Evolutionary conservation across 1,140 invertebrate genomes (phyloP).

Genomic region (Brachionus rotundiformis): DNA sequence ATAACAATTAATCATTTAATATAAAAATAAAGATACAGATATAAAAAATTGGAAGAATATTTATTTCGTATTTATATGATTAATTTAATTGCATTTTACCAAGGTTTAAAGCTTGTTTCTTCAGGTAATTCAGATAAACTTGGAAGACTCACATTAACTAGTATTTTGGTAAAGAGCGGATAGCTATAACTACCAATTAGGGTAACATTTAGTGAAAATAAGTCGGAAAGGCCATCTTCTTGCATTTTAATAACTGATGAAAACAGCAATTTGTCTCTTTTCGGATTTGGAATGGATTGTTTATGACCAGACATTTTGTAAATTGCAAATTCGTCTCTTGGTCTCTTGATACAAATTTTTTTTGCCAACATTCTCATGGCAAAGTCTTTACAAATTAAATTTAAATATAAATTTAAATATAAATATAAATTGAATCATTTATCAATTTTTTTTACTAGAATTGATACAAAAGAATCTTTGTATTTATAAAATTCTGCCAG

Average conservation of each 20-base stretch:
- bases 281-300: constrained; percentile 2
- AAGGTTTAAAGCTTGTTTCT: too few relatives aligned
- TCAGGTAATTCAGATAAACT: too few relatives aligned
- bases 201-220: background rate
- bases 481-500: too few relatives aligned
- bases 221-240: background rate
- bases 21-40: too few relatives aligned
- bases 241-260: constrained; percentile 33
- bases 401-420: too few relatives aligned
- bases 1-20: too few relatives aligned
- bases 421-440: too few relatives aligned
- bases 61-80: too few relatives aligned
- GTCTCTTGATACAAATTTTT: constrained; percentile 12
- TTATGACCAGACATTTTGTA: constrained; percentile 37
- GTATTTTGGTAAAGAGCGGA: constrained; percentile 13
- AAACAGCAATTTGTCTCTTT: background rate
- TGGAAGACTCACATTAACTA: constrained; percentile 3
- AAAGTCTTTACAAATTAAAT: background rate
- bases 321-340: background rate
- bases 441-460: too few relatives aligned
- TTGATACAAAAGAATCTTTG: too few relatives aligned
- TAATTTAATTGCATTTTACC: too few relatives aligned
- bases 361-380: constrained; percentile 38
- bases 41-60: too few relatives aligned
- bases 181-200: background rate